These are phyloP conservation scores for Pteronura brasiliensis DNA, from an alignment of 2,113 vertebrate species.

Conservation along the genomic window DNA sequence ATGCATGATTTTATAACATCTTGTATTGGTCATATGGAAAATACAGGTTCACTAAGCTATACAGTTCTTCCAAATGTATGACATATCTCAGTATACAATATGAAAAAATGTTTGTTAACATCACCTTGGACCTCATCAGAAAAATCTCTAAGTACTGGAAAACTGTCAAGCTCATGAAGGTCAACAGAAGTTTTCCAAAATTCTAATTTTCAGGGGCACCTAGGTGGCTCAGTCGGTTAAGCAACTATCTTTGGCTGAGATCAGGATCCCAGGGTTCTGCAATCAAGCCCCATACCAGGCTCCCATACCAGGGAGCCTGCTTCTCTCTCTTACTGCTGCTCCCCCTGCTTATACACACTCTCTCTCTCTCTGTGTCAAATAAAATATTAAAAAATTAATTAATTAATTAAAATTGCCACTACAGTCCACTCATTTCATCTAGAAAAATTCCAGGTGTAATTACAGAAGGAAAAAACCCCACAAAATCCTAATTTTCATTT, in stretches of 20 bases:
- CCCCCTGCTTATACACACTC: no score
- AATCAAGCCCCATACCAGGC: no score
- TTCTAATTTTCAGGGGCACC: neutral
- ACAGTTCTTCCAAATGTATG: slow-evolving; percentile 18
- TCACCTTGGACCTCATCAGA: neutral
- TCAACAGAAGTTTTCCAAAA: slow-evolving; percentile 16
- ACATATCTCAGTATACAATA: slow-evolving; percentile 4
- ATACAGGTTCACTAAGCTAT: slow-evolving; percentile 28
- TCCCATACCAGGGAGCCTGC: no score
- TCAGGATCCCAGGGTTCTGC: neutral
- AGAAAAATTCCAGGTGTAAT: no score
- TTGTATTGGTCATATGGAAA: neutral
- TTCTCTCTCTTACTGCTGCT: no score
- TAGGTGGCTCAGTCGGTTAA: neutral
- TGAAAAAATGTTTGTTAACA: slow-evolving; percentile 12
- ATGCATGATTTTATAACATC: neutral
- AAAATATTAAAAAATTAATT: no score
- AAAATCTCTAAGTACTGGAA: neutral
- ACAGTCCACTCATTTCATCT: no score
- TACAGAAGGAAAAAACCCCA: no score
- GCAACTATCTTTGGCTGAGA: neutral
- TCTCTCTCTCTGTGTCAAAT: no score
- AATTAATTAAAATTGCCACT: no score
- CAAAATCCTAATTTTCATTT: slow-evolving; percentile 21
- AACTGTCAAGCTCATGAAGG: neutral